Base-by-base conservation (phyloP, 2,113 vertebrate species). In the Reinhardtius hippoglossoides region DNA sequence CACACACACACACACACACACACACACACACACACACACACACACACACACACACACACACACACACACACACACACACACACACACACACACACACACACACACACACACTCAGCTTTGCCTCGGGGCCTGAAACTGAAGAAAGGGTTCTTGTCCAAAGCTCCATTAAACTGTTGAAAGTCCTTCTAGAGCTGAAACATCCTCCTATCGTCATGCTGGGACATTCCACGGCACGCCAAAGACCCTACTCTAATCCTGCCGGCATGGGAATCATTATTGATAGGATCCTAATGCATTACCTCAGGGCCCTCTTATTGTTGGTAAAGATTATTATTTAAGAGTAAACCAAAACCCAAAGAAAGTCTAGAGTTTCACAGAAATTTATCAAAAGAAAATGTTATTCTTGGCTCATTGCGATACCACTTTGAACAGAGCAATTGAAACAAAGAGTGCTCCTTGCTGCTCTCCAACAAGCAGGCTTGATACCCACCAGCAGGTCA, bases 341-440 rank as follows among this genome's bases (percentile, higher is more conserved):
- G 94, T 93, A 91, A 94, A 92, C 90, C 88, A 89, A 94, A 94
- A 93, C 93, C 87, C 80, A 86, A 76, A 83, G 89, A 93, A 92
- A 81, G 89, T 88, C 91, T 94, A 58, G 42, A 74, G 91, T 94
- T 94, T 94, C 92, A 91, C 87, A 92, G 91, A 94, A 92, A 92
- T 92, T 88, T 91, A 94, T 94, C 94, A 93, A 94, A 93, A 93
- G 92, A 94, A 94, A 95, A 94, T 94, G 93, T 95, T 94, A 91
- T 94, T 93, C 90, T 94, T 94, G 94, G 94, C 94, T 90, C 7
- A 54, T 80, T 35, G 84, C 77, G 79, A 92, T 86, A 91, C 87
- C 79, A 87, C 91, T 94, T 92, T 92, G 91, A 93, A 91, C 87
- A 83, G 84, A 10, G 37, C 76, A 88, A 86, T 83, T 93, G 91